phyloP scores from a whole-genome alignment of 2,888 invertebrate genomes.

The Ptychoptera albimana region DNA sequence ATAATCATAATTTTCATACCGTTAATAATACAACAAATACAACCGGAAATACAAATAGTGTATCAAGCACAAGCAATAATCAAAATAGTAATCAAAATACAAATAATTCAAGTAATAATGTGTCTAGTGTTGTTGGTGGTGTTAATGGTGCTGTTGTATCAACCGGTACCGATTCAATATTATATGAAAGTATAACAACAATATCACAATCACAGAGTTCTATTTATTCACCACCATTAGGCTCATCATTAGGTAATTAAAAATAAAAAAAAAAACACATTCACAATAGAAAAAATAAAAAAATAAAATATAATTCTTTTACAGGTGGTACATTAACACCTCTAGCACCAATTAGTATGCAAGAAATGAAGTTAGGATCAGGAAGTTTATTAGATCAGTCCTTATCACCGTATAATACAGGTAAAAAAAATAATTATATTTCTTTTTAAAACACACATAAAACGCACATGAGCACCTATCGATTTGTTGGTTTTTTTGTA shows the following conservation, averaged over 20 bases:
- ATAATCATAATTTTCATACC: too few species aligned
- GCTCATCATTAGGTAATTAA: slow-evolving; percentile 45
- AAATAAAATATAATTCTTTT: neutral
- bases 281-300: neutral
- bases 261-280: neutral
- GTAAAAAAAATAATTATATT: slow-evolving; percentile 24
- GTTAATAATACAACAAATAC: too few species aligned
- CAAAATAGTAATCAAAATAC: too few species aligned
- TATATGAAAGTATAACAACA: slow-evolving; percentile 54
- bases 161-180: slow-evolving; percentile 35
- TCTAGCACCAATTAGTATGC: slow-evolving; percentile 57
- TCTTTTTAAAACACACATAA: neutral
- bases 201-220: slow-evolving; percentile 56
- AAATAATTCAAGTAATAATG: slow-evolving; percentile 4
- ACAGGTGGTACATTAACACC: slow-evolving; percentile 48
- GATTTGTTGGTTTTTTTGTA: neutral
- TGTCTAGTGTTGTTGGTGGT: slow-evolving; percentile 10
- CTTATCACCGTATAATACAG: slow-evolving; percentile 53
- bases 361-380: slow-evolving; percentile 55
- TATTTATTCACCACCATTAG: slow-evolving; percentile 65
- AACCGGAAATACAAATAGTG: too few species aligned
- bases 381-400: slow-evolving; percentile 43
- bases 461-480: neutral
- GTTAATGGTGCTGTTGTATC: slow-evolving; percentile 17
- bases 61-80: too few species aligned